Evolutionary conservation across 2,888 invertebrate species (phyloP), one percentile per base, ranked within the genome.

Genomic region (Sclerodermus sp.): DNA sequence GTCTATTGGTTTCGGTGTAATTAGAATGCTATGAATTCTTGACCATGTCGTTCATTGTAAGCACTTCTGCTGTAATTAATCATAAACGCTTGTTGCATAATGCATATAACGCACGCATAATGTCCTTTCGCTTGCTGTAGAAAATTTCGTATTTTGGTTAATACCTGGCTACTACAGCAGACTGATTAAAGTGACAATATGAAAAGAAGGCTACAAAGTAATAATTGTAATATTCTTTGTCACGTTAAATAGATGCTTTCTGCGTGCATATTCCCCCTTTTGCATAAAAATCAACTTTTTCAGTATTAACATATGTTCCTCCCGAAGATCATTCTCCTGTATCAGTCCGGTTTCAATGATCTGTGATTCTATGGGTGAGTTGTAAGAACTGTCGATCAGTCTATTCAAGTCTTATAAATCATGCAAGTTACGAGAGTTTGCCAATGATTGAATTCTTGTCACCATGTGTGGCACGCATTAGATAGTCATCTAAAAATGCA

Each of bases 331-430:
- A 23, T 23, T 23, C 23, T 8, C 8, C 3, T 8, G 23, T 23
- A 8, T 3, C 23, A 23, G 8, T 23, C 8, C 23, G 8, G 8
- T 23, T 8, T 30, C 15, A 29, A 42, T 53, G 49, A 52, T 50
- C 49, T 52, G 47, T 14, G 48, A 23, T 34, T 37, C 42, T 45
- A 47, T 49, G 45, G 14, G 14, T 32, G 42, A 51, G 37, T 56
- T 45, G 49, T 50, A 45, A 34, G 32, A 46, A 37, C 18, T 14
- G 10, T 8, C n/a, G 40, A 16, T 31, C 17, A 13, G 16, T 15
- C 16, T 45, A 13, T 53, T 36, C 23, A 8, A 23, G 32, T 23
- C 42, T 5, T 23, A 23, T 23, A 23, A 23, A 23, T 23, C 23
- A 5, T 8, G 8, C 23, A 23, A 8, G 4, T 23, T 23, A 8